Evolutionary conservation across 53 echinoderm and acorn worm species (phyloP), one percentile per base, ranked within the genome.

Genomic region (Hippasteria phrygiana): DNA sequence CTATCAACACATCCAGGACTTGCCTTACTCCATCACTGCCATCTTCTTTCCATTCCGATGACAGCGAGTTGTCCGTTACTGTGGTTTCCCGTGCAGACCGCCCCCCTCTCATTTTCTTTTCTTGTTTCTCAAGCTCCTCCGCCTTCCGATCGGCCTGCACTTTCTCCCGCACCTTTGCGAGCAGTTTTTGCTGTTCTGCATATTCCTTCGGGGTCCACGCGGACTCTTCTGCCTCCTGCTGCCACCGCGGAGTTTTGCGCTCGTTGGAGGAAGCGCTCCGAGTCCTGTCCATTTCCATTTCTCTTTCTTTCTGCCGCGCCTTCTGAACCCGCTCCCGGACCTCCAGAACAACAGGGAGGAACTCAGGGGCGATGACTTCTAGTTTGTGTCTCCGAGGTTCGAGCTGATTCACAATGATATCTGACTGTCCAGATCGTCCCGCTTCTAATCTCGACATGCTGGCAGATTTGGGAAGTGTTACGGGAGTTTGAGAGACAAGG

Each of bases 261-360:
- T 43, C 41, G 28, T n/a, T 12, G 29, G 74, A 28, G 32, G 22
- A 26, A 24, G 59, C 32, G 36, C 48, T 50, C 22, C 43, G 35
- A 24, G 37, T 74, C 26, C 37, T 55, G 27, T 28, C 31, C 62
- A 18, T 69, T 33, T 45, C 64, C 34, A 43, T 18, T 36, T 78
- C 66, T 46, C 67, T 67, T 34, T 88, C 83, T 10, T 31, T 31
- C 18, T 33, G 31, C 51, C 85, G 85, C 0, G 43, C 51, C 51
- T 42, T 46, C 38, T 38, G 72, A n/a, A 89, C 89, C 55, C 50
- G 39, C 71, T 74, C 54, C 43, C 89, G 67, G 20, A 89, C 89
- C 41, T 79, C 71, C 69, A 78, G 36, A 13, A 89, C 32, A 41
- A 29, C 5, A 33, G 73, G 56, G 43, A 82, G 73, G 56, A 73